Percentiles rank a stretch among this genome's conserved stretches.
These are phyloP conservation scores for Pampus argenteus DNA, from an alignment of 2,797 vertebrate genomes.

Conservation along the genomic window DNA sequence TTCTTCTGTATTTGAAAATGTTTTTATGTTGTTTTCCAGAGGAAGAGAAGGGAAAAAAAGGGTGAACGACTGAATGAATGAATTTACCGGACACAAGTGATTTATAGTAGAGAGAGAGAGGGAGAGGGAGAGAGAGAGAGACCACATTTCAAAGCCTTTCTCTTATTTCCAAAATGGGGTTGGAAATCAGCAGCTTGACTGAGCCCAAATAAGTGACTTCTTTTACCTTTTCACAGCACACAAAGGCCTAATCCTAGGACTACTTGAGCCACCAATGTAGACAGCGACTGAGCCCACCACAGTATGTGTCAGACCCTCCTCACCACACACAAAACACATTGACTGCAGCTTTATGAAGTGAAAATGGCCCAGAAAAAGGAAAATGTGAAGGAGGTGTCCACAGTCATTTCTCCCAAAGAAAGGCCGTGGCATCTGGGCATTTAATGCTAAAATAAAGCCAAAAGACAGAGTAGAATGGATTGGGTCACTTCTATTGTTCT, in stretches of 20 bases:
- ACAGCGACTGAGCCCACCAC: slow-evolving; percentile 93
- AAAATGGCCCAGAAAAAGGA: slow-evolving; percentile 91
- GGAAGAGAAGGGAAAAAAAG: slow-evolving; percentile 55
- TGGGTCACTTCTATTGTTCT: slow-evolving; percentile 89
- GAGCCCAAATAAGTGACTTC: slow-evolving; percentile 99
- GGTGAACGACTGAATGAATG: slow-evolving; percentile 67
- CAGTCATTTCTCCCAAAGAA: slow-evolving; percentile 90
- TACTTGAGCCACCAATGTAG: slow-evolving; percentile 97
- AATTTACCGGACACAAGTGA: slow-evolving; percentile 84
- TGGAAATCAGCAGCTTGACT: slow-evolving; percentile 96
- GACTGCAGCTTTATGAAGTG: slow-evolving; percentile 99
- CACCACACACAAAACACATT: slow-evolving; percentile 94
- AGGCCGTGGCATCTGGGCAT: slow-evolving; percentile 91
- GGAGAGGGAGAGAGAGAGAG: slow-evolving; percentile 70
- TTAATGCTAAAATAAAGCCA: slow-evolving; percentile 92
- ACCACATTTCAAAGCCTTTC: slow-evolving; percentile 91
- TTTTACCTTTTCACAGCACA: slow-evolving; percentile 94
- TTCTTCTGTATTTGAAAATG: slow-evolving; percentile 51
- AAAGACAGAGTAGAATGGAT: slow-evolving; percentile 88
- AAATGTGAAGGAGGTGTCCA: slow-evolving; percentile 93
- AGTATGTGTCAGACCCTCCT: slow-evolving; percentile 91
- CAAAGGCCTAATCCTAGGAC: slow-evolving; percentile 96
- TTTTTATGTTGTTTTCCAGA: slow-evolving; percentile 69
- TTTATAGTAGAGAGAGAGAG: slow-evolving; percentile 84
- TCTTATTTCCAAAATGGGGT: slow-evolving; percentile 86